Percentiles rank a stretch among this genome's conserved stretches.
Conservation (phyloP, 2,113 vertebrate species). For the Hippolais icterina region DNA sequence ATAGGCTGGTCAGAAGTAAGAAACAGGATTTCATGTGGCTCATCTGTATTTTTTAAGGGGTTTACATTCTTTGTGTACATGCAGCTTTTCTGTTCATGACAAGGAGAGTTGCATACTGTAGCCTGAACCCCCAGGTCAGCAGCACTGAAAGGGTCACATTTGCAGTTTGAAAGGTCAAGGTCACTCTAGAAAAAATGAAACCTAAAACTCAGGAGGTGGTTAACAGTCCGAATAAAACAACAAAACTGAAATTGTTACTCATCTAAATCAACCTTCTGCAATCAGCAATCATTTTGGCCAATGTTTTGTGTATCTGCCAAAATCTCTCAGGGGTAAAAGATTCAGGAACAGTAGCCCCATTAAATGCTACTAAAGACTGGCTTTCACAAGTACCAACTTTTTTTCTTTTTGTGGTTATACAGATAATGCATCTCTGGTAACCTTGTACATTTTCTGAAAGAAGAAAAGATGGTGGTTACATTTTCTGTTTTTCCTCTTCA, state of each 20-base stretch:
- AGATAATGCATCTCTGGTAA: not conserved
- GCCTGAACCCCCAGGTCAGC: not conserved
- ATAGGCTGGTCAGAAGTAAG: not conserved
- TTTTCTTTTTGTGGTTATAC: not conserved
- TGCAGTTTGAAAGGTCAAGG: not conserved
- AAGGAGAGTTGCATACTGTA: not conserved
- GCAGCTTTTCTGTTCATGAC: not conserved
- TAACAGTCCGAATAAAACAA: not conserved
- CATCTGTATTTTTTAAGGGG: not conserved
- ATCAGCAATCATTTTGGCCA: not conserved
- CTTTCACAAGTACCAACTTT: not conserved
- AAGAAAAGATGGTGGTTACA: not conserved
- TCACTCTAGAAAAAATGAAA: not conserved
- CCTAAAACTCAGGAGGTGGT: not conserved
- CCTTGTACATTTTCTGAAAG: not conserved
- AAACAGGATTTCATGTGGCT: not conserved
- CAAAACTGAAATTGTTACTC: not conserved
- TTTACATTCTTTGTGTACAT: not conserved
- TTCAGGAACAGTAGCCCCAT: not conserved
- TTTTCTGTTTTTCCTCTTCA: slow-evolving; percentile 41
- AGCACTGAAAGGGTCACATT: not conserved
- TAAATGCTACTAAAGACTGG: not conserved
- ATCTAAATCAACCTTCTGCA: not conserved
- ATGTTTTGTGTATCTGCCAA: not conserved
- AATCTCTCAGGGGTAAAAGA: not conserved